These are phyloP conservation scores for Agriopis leucophaearia DNA, from an alignment of 2,888 invertebrate species.

Conservation along the genomic window DNA sequence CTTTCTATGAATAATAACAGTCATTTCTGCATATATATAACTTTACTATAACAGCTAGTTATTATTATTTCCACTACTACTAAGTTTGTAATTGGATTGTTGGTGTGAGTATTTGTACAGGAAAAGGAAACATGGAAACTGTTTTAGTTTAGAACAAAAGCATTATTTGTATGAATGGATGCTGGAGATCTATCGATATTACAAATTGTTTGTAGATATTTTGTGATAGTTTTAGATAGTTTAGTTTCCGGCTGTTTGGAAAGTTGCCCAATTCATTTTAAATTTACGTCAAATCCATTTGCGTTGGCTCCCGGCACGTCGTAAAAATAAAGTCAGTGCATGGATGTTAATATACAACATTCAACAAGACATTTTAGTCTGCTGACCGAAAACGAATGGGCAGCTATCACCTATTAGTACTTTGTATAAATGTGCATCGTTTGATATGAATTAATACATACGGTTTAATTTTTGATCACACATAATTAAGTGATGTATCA, in stretches of 20 bases:
- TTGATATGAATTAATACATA: background rate
- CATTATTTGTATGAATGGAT: slow-evolving; percentile 9
- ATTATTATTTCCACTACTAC: slow-evolving; percentile 15
- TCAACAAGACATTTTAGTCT: slow-evolving; percentile 25
- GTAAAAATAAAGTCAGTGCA: slow-evolving; percentile 59
- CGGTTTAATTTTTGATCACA: background rate
- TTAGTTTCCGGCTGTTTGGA: slow-evolving; percentile 66
- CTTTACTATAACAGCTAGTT: slow-evolving; percentile 15
- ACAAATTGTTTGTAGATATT: slow-evolving; percentile 34
- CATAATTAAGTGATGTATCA: too few species aligned
- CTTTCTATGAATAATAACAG: slow-evolving; percentile 27
- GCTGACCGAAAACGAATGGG: background rate
- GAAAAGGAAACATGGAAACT: slow-evolving; percentile 46
- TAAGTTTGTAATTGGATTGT: slow-evolving; percentile 35
- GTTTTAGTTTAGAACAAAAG: slow-evolving; percentile 15
- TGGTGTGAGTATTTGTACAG: slow-evolving; percentile 41
- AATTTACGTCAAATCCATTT: slow-evolving; percentile 74
- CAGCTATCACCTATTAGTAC: background rate
- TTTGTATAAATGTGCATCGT: background rate
- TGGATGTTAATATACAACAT: slow-evolving; percentile 35
- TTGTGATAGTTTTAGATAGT: slow-evolving; percentile 56
- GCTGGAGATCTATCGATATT: slow-evolving; percentile 6
- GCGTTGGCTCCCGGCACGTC: slow-evolving; percentile 61
- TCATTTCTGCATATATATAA: slow-evolving; percentile 26
- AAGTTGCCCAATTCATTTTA: slow-evolving; percentile 69